phyloP scores from a whole-genome alignment of 2,888 invertebrate genomes.

The Drosophila affinis region DNA sequence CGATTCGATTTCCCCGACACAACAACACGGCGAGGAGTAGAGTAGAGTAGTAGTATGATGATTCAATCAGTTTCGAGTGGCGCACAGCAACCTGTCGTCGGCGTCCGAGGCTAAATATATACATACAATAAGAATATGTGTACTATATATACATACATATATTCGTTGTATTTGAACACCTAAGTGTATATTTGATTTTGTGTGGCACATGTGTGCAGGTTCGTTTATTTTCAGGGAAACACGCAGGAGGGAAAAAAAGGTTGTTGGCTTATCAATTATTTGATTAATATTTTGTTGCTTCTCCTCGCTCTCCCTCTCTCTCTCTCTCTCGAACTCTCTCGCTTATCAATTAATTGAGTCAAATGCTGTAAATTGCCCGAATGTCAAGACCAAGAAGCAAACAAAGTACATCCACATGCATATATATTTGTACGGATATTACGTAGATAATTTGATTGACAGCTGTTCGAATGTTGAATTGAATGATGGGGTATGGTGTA shows the following conservation, averaged over 20 bases:
- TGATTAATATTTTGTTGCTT: slow-evolving; percentile 43
- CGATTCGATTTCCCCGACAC: not conserved
- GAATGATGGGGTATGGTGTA: not conserved
- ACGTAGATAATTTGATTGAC: slow-evolving; percentile 8
- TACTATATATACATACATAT: not conserved
- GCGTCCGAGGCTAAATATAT: slow-evolving; percentile 18
- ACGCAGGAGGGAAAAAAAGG: not conserved
- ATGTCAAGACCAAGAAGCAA: slow-evolving; percentile 27
- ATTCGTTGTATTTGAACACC: not conserved
- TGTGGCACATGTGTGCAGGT: slow-evolving; percentile 7
- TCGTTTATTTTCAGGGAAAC: slow-evolving; percentile 22
- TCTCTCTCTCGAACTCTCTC: not conserved
- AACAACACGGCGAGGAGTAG: not conserved
- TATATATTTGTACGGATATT: not conserved
- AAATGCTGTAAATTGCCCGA: slow-evolving; percentile 44
- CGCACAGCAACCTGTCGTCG: slow-evolving; percentile 37
- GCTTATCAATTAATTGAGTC: slow-evolving; percentile 52
- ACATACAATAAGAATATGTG: not conserved
- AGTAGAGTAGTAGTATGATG: slow-evolving; percentile 1
- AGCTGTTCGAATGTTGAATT: not conserved
- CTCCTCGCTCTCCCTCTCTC: not conserved
- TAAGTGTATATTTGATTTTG: slow-evolving; percentile 4
- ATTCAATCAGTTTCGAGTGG: slow-evolving; percentile 40
- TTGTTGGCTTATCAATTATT: slow-evolving; percentile 44
- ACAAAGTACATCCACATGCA: not conserved